These are phyloP conservation scores for Drosophila nigrodunni DNA, from an alignment of 1,140 invertebrate genomes.

Conservation along the genomic window DNA sequence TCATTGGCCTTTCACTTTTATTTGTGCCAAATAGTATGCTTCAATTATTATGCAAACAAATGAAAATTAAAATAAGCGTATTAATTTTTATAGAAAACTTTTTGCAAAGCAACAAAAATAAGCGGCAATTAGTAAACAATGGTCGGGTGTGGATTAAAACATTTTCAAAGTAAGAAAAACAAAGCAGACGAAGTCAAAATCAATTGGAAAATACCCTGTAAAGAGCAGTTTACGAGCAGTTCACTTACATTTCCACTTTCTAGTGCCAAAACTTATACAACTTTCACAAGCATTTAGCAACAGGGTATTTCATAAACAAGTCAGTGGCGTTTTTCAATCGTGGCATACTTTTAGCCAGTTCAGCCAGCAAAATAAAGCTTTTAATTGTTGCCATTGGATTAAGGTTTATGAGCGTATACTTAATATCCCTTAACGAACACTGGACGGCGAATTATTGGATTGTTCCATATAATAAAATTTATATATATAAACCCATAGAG, in stretches of 20 bases:
- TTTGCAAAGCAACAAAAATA: slow-evolving; percentile 41
- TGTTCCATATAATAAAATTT: not conserved
- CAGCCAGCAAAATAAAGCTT: slow-evolving; percentile 63
- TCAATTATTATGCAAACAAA: slow-evolving; percentile 64
- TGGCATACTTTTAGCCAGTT: slow-evolving; percentile 31
- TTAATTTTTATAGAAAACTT: slow-evolving; percentile 66
- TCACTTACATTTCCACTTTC: not conserved
- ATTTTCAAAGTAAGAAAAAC: slow-evolving; percentile 3
- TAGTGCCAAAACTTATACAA: not conserved
- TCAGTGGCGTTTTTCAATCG: slow-evolving; percentile 14
- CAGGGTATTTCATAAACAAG: slow-evolving; percentile 20
- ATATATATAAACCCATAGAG: not conserved
- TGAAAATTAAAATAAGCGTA: slow-evolving; percentile 64
- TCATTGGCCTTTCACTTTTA: slow-evolving; percentile 48
- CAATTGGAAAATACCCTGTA: not conserved
- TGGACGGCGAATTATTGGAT: slow-evolving; percentile 3
- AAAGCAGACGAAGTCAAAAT: not conserved
- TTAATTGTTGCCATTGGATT: slow-evolving; percentile 78
- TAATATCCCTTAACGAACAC: slow-evolving; percentile 49
- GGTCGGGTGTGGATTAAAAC: slow-evolving; percentile 10
- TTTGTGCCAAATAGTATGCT: slow-evolving; percentile 39
- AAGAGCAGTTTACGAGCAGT: too few relatives aligned
- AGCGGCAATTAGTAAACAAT: slow-evolving; percentile 73
- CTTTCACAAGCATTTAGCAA: not conserved
- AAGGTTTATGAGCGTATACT: slow-evolving; percentile 74